These are phyloP conservation scores for Lucilia cuprina DNA, from an alignment of 1,140 invertebrate species.

Conservation along the genomic window DNA sequence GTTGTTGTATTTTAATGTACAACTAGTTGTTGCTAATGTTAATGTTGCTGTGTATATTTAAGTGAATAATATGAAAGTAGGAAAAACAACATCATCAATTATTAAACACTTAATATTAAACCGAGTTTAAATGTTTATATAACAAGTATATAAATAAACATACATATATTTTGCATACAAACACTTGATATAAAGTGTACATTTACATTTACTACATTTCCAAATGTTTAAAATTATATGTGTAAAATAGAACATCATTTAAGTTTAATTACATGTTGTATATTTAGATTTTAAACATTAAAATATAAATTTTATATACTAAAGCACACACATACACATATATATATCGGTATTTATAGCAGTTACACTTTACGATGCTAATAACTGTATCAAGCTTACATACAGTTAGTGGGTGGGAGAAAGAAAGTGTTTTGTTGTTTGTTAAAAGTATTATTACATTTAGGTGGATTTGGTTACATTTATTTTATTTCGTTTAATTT, in stretches of 20 bases:
- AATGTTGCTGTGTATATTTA: background rate
- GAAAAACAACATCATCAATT: constrained; percentile 28
- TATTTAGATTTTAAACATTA: constrained; percentile 16
- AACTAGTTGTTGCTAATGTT: background rate
- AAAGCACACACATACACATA: background rate
- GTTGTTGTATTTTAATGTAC: too few relatives aligned
- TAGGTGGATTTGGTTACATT: background rate
- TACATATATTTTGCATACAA: background rate
- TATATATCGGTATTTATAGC: background rate
- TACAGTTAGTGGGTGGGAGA: background rate
- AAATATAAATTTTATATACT: constrained; percentile 4
- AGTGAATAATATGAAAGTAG: background rate
- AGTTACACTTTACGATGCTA: background rate
- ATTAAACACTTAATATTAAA: constrained; percentile 30
- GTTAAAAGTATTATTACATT: background rate
- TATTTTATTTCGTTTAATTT: background rate
- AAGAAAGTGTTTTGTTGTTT: background rate
- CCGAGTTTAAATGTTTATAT: constrained; percentile 20
- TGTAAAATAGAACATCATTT: constrained; percentile 21
- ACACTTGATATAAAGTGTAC: background rate
- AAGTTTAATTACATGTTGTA: constrained; percentile 30
- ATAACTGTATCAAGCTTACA: background rate
- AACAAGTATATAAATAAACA: background rate
- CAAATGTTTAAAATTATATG: too few relatives aligned
- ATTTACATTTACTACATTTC: background rate